Evolutionary conservation across 2,797 vertebrate species (phyloP).

Genomic region (Labroides dimidiatus): DNA sequence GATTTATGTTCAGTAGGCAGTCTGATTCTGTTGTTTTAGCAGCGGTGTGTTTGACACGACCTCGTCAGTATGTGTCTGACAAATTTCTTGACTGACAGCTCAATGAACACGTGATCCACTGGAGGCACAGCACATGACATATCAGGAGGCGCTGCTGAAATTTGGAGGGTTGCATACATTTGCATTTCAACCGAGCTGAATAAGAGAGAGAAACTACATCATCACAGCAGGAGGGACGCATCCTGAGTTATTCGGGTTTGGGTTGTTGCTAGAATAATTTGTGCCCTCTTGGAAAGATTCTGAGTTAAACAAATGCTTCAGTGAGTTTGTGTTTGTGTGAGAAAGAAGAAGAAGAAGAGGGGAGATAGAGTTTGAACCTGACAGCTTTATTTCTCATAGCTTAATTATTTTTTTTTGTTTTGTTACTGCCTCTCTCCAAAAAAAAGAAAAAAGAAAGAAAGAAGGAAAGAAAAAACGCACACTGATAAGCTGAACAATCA

Average conservation of each 20-base stretch:
- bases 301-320: slow-evolving; percentile 15
- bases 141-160: slow-evolving; percentile 3
- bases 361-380: slow-evolving; percentile 12
- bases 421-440: slow-evolving; percentile 54
- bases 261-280: no score
- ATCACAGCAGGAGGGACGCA: background rate
- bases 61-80: no score
- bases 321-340: background rate
- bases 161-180: slow-evolving; percentile 15
- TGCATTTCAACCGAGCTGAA: slow-evolving; percentile 25
- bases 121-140: background rate
- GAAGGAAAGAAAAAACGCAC: slow-evolving; percentile 30
- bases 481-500: slow-evolving; percentile 53
- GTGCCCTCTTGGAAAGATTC: background rate
- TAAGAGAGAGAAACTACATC: background rate
- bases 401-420: slow-evolving; percentile 50
- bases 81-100: no score
- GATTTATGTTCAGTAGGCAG: no score
- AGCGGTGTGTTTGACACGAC: no score
- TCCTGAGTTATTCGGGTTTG: background rate
- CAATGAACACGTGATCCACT: no score
- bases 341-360: background rate
- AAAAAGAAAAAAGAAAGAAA: no score
- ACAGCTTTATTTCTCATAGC: slow-evolving; percentile 59
- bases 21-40: no score